Evolutionary conservation across 2,113 vertebrate species (phyloP).

Genomic region (Sceloporus undulatus): DNA sequence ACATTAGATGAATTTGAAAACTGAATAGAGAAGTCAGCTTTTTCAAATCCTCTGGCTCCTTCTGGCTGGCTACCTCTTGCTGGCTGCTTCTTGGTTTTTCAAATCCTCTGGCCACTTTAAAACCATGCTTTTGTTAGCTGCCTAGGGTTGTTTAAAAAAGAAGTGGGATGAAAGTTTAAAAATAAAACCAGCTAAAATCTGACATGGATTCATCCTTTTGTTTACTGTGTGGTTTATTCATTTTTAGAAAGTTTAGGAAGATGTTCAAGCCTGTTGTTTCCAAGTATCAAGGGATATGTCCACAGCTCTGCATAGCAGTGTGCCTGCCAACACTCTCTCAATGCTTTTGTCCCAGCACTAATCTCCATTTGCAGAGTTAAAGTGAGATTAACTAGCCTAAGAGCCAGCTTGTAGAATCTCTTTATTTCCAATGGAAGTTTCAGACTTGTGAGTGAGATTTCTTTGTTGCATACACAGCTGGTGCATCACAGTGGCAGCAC

Average conservation of each 20-base stretch:
- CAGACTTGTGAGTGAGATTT: conserved; percentile 24
- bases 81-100: neutral
- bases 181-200: neutral
- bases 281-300: neutral
- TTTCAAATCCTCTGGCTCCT: neutral
- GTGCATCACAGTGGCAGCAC: neutral
- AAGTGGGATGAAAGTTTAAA: neutral
- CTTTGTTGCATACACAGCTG: neutral
- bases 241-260: conserved; percentile 1
- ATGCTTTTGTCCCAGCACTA: neutral
- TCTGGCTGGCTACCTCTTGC: neutral
- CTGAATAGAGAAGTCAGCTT: neutral
- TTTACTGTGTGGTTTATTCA: neutral
- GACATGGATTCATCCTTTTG: neutral
- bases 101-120: too few relatives aligned
- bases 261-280: conserved; percentile 6
- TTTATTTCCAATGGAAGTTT: conserved; percentile 1
- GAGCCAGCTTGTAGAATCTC: neutral
- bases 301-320: neutral
- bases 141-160: neutral
- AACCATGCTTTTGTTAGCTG: too few relatives aligned
- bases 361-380: conserved; percentile 26
- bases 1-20: conserved; percentile 13
- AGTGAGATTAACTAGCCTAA: conserved; percentile 19
- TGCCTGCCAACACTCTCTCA: conserved; percentile 24